Base-by-base conservation (phyloP, 1,140 invertebrate species). In the Bactericera cockerelli region DNA sequence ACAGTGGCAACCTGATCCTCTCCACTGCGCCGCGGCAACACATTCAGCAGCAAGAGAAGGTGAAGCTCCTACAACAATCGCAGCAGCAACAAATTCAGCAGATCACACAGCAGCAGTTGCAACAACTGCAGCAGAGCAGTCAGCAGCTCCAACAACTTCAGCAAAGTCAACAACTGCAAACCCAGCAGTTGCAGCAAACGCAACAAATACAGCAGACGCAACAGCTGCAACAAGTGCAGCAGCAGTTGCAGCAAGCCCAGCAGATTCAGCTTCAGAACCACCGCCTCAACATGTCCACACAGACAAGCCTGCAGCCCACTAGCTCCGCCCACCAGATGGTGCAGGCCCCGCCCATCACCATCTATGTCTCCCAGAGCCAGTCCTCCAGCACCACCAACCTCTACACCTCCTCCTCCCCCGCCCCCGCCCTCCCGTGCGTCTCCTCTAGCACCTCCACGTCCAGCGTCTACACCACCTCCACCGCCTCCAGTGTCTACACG, bases 171-270 rank as follows among this genome's bases (percentile, higher is more conserved):
- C 64, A 62, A 25, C 72, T 72, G 59, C 70, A 73, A 63, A 72
- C 70, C 13, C 72, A 77, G 1, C 70, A 71, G 42, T 63, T 75
- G 0, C 71, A 78, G 28, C 70, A 78, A 57, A 70, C 74, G 13
- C 38, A 57, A 19, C 22, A 28, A 16, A 10, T 11, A 56, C 61
- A 55, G 14, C 61, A 64, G 25, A 62, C 38, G 19, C 57, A 62
- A 13, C 63, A 64, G 55, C n/a, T 57, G n/a, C n/a, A n/a, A n/a
- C n/a, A n/a, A n/a, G n/a, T n/a, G n/a, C n/a, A n/a, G n/a, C 72
- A 77, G 1, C 70, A 71, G 42, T 63, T 75, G 0, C 71, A 78
- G 28, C 70, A 78, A 57, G 70, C 74, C 6, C 38, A 57, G 11
- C 22, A 28, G 24, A 10, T 11, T 49, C 61, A 55, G 14, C 61